Conservation (phyloP, 2,888 invertebrate genomes). For the Chloromyia formosa region DNA sequence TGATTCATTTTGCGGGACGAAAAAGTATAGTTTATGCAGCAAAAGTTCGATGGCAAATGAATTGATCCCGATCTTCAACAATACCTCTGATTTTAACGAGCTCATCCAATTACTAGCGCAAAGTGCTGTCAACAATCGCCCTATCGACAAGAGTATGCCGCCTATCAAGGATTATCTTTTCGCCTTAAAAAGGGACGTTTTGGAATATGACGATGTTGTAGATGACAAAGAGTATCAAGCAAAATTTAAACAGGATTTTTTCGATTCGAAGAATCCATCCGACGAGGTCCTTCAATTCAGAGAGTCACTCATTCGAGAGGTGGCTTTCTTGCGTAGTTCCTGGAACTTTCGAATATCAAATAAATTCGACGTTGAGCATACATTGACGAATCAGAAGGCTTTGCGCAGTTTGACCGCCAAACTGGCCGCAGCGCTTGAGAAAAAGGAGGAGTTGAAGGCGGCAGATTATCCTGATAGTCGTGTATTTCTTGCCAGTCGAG, state of each 20-base stretch:
- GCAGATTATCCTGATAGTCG: neutral
- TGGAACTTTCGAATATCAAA: neutral
- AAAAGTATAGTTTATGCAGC: neutral
- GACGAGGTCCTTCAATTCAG: neutral
- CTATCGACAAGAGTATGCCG: neutral
- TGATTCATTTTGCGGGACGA: neutral
- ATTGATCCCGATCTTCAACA: slow-evolving; percentile 8
- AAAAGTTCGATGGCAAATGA: neutral
- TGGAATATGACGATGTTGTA: neutral
- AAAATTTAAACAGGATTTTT: neutral
- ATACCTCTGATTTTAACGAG: slow-evolving; percentile 8
- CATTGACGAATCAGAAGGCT: neutral
- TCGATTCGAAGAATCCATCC: neutral
- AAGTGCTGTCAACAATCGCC: neutral
- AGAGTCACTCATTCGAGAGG: neutral
- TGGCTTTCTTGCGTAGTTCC: neutral
- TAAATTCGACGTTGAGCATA: neutral
- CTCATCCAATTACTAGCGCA: neutral
- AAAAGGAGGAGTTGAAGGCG: neutral
- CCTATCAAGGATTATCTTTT: neutral
- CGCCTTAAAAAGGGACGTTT: slow-evolving; percentile 12
- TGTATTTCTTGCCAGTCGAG: neutral
- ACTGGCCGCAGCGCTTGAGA: neutral
- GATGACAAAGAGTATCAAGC: neutral
- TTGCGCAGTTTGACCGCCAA: neutral